Percentiles rank a stretch among this genome's conserved stretches.
Evolutionary conservation across 2,888 invertebrate species (phyloP).

Genomic region (Andrena dorsata): DNA sequence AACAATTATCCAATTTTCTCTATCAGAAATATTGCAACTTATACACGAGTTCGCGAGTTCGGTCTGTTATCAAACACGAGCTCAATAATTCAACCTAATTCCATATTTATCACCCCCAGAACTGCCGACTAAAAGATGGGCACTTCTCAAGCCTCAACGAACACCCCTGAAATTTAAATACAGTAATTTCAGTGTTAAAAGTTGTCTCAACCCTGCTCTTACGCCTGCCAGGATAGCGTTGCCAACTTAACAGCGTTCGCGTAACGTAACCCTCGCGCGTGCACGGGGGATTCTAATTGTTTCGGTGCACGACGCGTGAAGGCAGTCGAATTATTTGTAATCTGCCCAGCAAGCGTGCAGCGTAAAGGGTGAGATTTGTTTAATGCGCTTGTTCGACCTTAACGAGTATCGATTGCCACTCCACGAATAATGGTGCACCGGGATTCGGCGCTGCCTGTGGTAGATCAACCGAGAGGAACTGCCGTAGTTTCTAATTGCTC

Average conservation of each 20-base stretch:
- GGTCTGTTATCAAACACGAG: too few species aligned
- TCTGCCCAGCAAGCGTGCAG: slow-evolving; percentile 7
- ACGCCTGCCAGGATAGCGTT: too few species aligned
- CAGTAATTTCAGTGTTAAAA: too few species aligned
- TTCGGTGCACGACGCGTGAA: slow-evolving; percentile 4
- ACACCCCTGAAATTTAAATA: too few species aligned
- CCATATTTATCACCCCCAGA: too few species aligned
- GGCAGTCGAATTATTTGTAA: slow-evolving; percentile 31
- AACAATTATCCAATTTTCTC: too few species aligned
- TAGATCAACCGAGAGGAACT: slow-evolving; percentile 27
- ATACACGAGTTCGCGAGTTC: too few species aligned
- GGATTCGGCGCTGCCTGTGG: slow-evolving; percentile 13
- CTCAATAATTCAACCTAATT: too few species aligned
- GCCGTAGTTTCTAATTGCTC: slow-evolving; percentile 41
- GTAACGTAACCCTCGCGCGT: not conserved
- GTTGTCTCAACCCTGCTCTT: too few species aligned
- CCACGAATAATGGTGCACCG: slow-evolving; percentile 45
- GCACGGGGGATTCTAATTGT: not conserved
- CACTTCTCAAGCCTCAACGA: too few species aligned
- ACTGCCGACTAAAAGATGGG: too few species aligned
- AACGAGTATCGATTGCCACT: slow-evolving; percentile 56
- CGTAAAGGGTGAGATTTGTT: slow-evolving; percentile 45
- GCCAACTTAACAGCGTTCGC: not conserved
- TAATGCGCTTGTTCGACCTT: slow-evolving; percentile 41
- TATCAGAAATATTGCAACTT: too few species aligned